phyloP scores from a whole-genome alignment of 2,888 invertebrate genomes.

The Chymomyza amoena region DNA sequence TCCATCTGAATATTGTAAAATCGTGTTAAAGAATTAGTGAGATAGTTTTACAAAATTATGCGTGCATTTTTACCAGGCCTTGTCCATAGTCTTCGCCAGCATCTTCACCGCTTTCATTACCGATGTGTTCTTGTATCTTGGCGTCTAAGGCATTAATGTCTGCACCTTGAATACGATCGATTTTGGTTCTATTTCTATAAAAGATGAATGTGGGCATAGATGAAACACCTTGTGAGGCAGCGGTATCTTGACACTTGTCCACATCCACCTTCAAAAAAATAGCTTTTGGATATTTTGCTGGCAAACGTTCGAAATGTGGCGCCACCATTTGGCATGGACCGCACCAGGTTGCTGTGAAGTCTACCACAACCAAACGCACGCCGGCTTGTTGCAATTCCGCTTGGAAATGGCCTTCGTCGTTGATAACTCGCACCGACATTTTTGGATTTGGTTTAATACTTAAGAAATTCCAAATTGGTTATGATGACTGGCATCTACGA shows the following conservation, averaged over 20 bases:
- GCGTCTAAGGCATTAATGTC: slow-evolving; percentile 89
- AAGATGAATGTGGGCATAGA: slow-evolving; percentile 99
- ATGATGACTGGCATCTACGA: slow-evolving; percentile 37
- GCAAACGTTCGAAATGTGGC: slow-evolving; percentile 93
- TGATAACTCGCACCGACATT: slow-evolving; percentile 77
- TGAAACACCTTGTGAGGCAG: slow-evolving; percentile 91
- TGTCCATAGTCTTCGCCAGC: slow-evolving; percentile 88
- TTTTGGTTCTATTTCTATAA: slow-evolving; percentile 91
- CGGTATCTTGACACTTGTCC: slow-evolving; percentile 94
- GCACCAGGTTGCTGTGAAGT: slow-evolving; percentile 98
- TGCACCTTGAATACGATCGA: slow-evolving; percentile 93
- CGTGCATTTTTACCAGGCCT: slow-evolving; percentile 68
- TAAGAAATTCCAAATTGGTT: not conserved
- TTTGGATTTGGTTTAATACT: slow-evolving; percentile 15
- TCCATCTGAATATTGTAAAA: slow-evolving; percentile 86
- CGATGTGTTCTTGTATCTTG: slow-evolving; percentile 92
- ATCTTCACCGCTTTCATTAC: slow-evolving; percentile 82
- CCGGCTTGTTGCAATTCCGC: slow-evolving; percentile 91
- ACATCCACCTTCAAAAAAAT: slow-evolving; percentile 94
- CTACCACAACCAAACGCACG: slow-evolving; percentile 93
- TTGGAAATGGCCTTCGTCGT: slow-evolving; percentile 86
- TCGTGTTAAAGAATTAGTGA: not conserved
- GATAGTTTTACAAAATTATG: not conserved
- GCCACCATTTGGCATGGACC: slow-evolving; percentile 97
- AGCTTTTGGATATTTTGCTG: slow-evolving; percentile 91